A percentile compares a stretch with the other conserved stretches of the same genome.
These are phyloP conservation scores for Ooceraea biroi DNA, from an alignment of 1,140 invertebrate genomes.

Conservation along the genomic window DNA sequence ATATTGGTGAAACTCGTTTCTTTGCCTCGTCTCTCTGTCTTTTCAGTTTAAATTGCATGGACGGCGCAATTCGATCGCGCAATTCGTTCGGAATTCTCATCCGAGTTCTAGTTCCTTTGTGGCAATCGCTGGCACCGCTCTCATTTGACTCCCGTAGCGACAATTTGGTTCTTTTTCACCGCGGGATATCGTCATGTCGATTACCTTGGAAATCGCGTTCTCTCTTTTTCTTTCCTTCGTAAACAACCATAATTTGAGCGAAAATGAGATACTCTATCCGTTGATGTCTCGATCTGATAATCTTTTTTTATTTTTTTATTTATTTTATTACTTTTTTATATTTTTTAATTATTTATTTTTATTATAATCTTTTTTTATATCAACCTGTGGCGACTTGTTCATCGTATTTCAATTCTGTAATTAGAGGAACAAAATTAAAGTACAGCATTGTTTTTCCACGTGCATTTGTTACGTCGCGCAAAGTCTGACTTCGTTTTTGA, in stretches of 20 bases:
- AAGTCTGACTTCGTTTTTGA: conserved; percentile 40
- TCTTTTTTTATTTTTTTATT: too few species aligned
- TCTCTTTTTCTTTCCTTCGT: neutral
- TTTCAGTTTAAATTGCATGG: neutral
- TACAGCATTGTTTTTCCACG: neutral
- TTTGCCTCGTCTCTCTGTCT: neutral
- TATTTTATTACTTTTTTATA: too few species aligned
- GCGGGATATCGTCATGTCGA: conserved; percentile 38
- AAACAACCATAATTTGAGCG: conserved; percentile 16
- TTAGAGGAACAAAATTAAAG: too few species aligned
- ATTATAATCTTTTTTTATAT: too few species aligned
- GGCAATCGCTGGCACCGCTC: neutral
- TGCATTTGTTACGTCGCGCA: neutral
- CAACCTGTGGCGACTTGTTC: too few species aligned
- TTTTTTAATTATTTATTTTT: too few species aligned
- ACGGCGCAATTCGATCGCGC: neutral
- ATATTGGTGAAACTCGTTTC: neutral
- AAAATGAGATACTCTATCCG: conserved; percentile 34
- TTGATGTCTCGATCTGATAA: neutral
- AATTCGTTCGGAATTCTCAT: neutral
- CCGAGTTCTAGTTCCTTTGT: neutral
- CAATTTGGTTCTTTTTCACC: conserved; percentile 22
- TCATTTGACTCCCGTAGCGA: conserved; percentile 41
- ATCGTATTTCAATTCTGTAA: too few species aligned
- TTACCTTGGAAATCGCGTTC: conserved; percentile 28